Evolutionary conservation across 2,113 vertebrate species (phyloP).

Genomic region (Oncorhynchus nerka): DNA sequence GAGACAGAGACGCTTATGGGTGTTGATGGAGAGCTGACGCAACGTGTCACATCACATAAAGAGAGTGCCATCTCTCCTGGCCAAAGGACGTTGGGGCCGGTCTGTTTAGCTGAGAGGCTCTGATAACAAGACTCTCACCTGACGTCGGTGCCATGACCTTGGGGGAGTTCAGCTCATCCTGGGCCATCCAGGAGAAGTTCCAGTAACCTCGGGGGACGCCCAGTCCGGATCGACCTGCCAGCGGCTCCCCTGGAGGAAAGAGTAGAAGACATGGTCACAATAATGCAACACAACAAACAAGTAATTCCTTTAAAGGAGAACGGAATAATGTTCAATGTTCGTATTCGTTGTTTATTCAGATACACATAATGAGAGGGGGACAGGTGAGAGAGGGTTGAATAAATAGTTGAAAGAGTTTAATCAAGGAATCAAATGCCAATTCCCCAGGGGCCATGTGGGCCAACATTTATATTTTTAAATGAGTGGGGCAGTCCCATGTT

Average conservation of each 20-base stretch:
- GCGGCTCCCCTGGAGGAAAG: constrained; percentile 50
- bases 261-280: constrained; percentile 4
- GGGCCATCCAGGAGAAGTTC: constrained; percentile 78
- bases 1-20: constrained; percentile 38
- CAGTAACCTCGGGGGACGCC: constrained; percentile 66
- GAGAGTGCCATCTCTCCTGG: constrained; percentile 17
- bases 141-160: constrained; percentile 35
- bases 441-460: too few species aligned
- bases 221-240: constrained; percentile 22
- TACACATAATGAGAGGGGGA: neutral
- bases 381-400: neutral
- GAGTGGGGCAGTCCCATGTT: too few species aligned
- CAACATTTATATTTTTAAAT: too few species aligned
- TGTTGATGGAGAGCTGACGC: constrained; percentile 46
- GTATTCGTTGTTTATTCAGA: too few species aligned
- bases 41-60: constrained; percentile 36
- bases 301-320: too few species aligned
- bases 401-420: too few species aligned
- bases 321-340: too few species aligned
- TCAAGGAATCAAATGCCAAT: too few species aligned
- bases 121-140: constrained; percentile 68
- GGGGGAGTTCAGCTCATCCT: constrained; percentile 70
- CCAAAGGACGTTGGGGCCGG: constrained; percentile 14
- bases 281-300: neutral
- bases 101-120: constrained; percentile 36